Percentiles rank a stretch among this genome's conserved stretches.
Evolutionary conservation across 1,140 invertebrate genomes (phyloP).

Genomic region (Nasonia vitripennis): DNA sequence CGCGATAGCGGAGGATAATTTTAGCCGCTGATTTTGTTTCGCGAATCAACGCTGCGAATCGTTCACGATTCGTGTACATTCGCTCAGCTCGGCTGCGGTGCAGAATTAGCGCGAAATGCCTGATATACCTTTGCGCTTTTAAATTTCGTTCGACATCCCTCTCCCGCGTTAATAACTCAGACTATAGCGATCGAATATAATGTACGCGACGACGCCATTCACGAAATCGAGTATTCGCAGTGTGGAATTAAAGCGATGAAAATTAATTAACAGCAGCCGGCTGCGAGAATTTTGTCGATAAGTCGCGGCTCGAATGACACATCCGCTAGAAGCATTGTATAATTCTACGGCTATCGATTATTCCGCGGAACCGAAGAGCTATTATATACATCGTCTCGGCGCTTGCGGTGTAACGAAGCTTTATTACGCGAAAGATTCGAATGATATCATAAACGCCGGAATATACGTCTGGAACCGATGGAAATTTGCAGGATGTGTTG

Average conservation of each 20-base stretch:
- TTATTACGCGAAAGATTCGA: not conserved
- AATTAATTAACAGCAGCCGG: constrained; percentile 16
- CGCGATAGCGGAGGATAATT: not conserved
- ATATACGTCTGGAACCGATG: not conserved
- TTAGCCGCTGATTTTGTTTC: not conserved
- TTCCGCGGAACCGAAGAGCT: not conserved
- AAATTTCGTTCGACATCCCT: no score
- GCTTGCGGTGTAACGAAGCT: not conserved
- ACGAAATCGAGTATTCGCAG: not conserved
- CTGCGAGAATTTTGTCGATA: constrained; percentile 27
- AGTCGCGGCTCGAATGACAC: constrained; percentile 9
- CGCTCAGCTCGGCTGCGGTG: no score
- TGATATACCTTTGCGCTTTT: no score
- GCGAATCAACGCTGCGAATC: no score
- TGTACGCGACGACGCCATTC: not conserved
- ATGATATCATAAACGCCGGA: not conserved
- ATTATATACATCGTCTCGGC: not conserved
- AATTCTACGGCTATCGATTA: not conserved
- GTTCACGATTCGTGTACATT: no score
- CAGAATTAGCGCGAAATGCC: no score
- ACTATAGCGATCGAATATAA: not conserved
- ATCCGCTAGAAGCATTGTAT: not conserved
- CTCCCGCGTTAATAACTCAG: not conserved
- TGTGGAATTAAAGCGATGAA: constrained; percentile 5
- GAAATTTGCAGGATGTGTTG: not conserved